These are phyloP conservation scores for Synergus japonicus DNA, from an alignment of 2,888 invertebrate genomes.

Conservation along the genomic window DNA sequence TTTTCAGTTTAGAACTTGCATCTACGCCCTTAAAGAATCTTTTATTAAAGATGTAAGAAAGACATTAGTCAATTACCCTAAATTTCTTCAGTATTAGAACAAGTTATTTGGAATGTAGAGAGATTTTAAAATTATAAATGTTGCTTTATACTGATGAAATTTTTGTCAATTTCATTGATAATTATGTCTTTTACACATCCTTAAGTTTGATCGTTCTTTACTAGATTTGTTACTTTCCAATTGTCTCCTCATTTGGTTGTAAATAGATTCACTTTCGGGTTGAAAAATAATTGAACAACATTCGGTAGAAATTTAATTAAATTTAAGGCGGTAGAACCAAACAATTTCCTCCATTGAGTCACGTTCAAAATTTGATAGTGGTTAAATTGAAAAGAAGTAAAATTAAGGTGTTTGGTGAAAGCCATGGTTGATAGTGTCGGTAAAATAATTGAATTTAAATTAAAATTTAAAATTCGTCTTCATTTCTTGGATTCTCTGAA, in stretches of 20 bases:
- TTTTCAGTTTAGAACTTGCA: neutral
- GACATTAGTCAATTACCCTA: neutral
- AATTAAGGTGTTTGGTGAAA: no score
- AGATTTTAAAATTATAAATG: neutral
- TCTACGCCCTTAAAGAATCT: neutral
- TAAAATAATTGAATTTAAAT: no score
- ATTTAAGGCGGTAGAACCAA: neutral
- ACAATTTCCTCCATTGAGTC: neutral
- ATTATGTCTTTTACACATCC: neutral
- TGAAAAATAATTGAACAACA: neutral
- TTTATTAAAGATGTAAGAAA: neutral
- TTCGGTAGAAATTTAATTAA: neutral
- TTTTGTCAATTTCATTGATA: slow-evolving; percentile 31
- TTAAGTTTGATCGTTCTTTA: neutral
- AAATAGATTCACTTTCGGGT: slow-evolving; percentile 62
- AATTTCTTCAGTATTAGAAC: neutral
- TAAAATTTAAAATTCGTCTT: no score
- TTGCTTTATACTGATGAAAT: slow-evolving; percentile 38
- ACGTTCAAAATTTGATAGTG: neutral
- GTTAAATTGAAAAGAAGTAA: neutral
- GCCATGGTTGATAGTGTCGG: no score
- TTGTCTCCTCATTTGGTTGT: slow-evolving; percentile 75
- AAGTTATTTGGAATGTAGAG: neutral
- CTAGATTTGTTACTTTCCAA: slow-evolving; percentile 40
- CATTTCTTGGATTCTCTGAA: no score